A percentile compares a stretch with the other conserved stretches of the same genome.
phyloP scores from a whole-genome alignment of 2,888 invertebrate genomes.

The Selenia dentaria region DNA sequence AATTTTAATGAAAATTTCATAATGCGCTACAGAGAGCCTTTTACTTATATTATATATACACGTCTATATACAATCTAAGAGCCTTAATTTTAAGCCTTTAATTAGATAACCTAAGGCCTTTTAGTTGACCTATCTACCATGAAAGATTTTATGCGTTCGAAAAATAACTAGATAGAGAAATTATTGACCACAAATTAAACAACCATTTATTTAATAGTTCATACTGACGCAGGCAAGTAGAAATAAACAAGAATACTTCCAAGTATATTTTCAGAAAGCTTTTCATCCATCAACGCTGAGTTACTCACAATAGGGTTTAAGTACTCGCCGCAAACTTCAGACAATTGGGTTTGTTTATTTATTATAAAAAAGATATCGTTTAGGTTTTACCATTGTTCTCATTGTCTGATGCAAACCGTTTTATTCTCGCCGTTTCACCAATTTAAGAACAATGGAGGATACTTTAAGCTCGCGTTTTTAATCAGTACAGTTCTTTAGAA shows the following conservation, averaged over 20 bases:
- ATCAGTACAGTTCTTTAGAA: slow-evolving; percentile 2
- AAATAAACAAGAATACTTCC: slow-evolving; percentile 10
- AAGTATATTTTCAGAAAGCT: slow-evolving; percentile 11
- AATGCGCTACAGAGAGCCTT: too few species aligned
- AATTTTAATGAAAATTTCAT: too few species aligned
- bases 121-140: too few species aligned
- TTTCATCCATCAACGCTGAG: slow-evolving; percentile 14
- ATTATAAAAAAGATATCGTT: slow-evolving; percentile 16
- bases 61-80: too few species aligned
- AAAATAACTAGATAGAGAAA: too few species aligned
- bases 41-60: too few species aligned
- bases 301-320: slow-evolving; percentile 10
- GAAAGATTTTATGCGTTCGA: too few species aligned
- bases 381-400: slow-evolving; percentile 26
- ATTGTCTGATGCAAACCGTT: slow-evolving; percentile 33
- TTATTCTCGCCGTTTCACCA: slow-evolving; percentile 30
- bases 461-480: slow-evolving; percentile 12
- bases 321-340: slow-evolving; percentile 21
- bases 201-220: too few species aligned
- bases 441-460: slow-evolving; percentile 33
- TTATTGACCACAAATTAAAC: too few species aligned
- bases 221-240: neutral
- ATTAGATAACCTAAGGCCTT: too few species aligned
- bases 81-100: too few species aligned
- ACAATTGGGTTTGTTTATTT: slow-evolving; percentile 29